Conservation (phyloP, 92 coral and sea anemone species). For the Scolanthus callimorphus region DNA sequence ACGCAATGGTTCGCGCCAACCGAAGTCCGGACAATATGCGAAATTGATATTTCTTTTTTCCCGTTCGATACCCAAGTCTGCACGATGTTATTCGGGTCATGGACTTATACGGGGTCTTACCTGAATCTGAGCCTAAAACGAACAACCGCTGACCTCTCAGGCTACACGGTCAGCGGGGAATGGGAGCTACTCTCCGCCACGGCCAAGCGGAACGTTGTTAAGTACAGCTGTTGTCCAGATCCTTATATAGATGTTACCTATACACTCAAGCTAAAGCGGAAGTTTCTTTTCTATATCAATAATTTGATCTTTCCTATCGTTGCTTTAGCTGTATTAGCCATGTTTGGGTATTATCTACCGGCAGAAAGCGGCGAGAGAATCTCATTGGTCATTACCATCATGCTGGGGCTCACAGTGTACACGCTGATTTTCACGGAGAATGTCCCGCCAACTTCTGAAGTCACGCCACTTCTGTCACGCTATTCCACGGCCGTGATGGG, state of each 20-base stretch:
- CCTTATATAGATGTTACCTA: slow-evolving; percentile 85
- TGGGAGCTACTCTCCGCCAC: slow-evolving; percentile 80
- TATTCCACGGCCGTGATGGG: slow-evolving; percentile 86
- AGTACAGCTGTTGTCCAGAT: slow-evolving; percentile 88
- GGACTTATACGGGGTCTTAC: slow-evolving; percentile 75
- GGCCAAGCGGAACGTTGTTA: slow-evolving; percentile 75
- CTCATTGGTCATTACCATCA: slow-evolving; percentile 81
- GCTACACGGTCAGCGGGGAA: slow-evolving; percentile 79
- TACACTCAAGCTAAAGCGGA: slow-evolving; percentile 57
- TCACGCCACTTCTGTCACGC: slow-evolving; percentile 76
- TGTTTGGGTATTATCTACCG: slow-evolving; percentile 82
- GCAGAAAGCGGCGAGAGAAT: slow-evolving; percentile 93
- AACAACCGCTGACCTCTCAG: slow-evolving; percentile 75
- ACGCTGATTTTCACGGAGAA: slow-evolving; percentile 85
- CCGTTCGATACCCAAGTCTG: slow-evolving; percentile 92
- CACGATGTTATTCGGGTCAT: slow-evolving; percentile 84
- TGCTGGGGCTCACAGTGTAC: slow-evolving; percentile 89
- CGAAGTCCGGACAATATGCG: slow-evolving; percentile 79
- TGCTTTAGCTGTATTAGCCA: slow-evolving; percentile 74
- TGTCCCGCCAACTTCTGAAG: slow-evolving; percentile 90
- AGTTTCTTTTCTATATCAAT: slow-evolving; percentile 75
- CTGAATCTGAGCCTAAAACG: slow-evolving; percentile 62
- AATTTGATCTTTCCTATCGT: slow-evolving; percentile 83
- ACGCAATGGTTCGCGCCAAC: slow-evolving; percentile 94
- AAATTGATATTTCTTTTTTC: slow-evolving; percentile 88